Evolutionary conservation across 2,113 vertebrate genomes (phyloP), one percentile per base, ranked within the genome.

Genomic region (Sander vitreus): DNA sequence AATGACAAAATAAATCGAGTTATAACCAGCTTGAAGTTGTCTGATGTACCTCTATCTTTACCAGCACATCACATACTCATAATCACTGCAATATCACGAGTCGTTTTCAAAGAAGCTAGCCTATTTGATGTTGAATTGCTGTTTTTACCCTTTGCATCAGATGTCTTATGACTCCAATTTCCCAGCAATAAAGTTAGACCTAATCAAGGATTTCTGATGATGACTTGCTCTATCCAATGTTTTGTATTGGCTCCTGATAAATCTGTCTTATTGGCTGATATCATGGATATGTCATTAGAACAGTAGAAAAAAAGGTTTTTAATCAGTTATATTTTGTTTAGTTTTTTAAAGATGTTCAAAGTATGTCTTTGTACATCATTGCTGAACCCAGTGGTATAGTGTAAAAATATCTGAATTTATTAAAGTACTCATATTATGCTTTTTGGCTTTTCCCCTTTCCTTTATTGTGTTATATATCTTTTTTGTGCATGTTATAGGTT

Each of bases 111-210:
- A 78, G 23, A 66, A 67, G 71, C 75, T 43, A 2, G 10, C 39
- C 39, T 74, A 15, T 74, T 59, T 80, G 55, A 88, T 84, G 67
- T 78, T 43, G 15, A 67, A 78, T 70, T 84, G 75, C 51, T 85
- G 45, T 64, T 76, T 85, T 72, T 67, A 23, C 25, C 21, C n/a
- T 45, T 73, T 73, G 43, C 6, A 69, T 87, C 78, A 27, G 16
- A 63, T 3, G 12, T 67, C 73, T 23, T 59, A 50, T 90, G 86
- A 89, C 75, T 86, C 25, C 18, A 57, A 58, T 90, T 84, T 77
- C 1, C 36, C 13, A 3, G 43, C 19, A 19, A 71, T 55, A 54
- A 30, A 53, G 23, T 67, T 66, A 48, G 10, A 9, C 47, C 39
- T 27, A 51, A 3, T 78, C 30, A 57, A 54, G 21, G 15, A 54